Percentiles rank a stretch among this genome's conserved stretches.
Evolutionary conservation across 2,113 vertebrate genomes (phyloP).

Genomic region (Abramis brama): DNA sequence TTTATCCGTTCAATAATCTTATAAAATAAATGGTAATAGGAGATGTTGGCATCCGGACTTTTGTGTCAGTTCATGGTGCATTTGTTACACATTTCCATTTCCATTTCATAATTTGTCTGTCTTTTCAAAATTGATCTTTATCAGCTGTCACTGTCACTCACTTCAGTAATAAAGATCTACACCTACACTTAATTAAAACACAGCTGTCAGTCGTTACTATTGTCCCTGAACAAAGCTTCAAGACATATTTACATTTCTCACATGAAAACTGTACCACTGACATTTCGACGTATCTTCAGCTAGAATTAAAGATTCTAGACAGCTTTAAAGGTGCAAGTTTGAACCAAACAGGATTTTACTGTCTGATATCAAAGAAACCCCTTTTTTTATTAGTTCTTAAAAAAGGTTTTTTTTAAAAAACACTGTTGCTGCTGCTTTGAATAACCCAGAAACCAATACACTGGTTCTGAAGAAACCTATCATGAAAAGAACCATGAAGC

Average conservation of each 20-base stretch:
- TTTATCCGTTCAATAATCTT: background rate
- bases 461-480: background rate
- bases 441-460: background rate
- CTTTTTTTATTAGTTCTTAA: background rate
- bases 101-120: background rate
- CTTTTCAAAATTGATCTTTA: background rate
- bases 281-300: background rate
- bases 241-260: background rate
- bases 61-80: background rate
- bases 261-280: background rate
- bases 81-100: background rate
- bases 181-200: background rate
- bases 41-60: background rate
- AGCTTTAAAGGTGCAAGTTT: background rate
- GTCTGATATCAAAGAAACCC: background rate
- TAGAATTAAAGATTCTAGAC: too few species aligned
- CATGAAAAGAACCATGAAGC: background rate
- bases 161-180: background rate
- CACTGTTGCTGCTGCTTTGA: background rate
- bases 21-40: background rate
- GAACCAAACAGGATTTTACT: background rate
- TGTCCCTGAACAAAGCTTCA: background rate
- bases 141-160: background rate
- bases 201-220: background rate
- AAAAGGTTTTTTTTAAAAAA: too few species aligned